These are phyloP conservation scores for Ciconia nigra DNA, from an alignment of 2,797 vertebrate genomes.

Conservation along the genomic window DNA sequence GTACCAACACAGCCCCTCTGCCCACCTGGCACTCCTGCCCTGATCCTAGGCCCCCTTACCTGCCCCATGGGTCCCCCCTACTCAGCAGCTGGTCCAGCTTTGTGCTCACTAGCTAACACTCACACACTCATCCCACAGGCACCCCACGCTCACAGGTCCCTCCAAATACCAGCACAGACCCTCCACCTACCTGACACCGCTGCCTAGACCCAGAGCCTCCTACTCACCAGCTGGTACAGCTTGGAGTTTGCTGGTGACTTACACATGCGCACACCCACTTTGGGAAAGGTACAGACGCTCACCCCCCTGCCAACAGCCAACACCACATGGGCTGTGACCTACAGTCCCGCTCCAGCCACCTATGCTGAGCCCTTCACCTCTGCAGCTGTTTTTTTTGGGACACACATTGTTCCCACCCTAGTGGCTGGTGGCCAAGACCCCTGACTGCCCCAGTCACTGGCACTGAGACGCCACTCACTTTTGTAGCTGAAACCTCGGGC, in stretches of 20 bases:
- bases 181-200: neutral
- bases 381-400: neutral
- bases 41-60: no score
- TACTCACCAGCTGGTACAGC: neutral
- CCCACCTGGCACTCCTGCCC: rapidly evolving
- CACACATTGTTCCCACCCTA: neutral
- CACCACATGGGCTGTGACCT: neutral
- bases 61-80: rapidly evolving
- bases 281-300: neutral
- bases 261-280: rapidly evolving
- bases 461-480: neutral
- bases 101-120: neutral
- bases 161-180: neutral
- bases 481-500: neutral
- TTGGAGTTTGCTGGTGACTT: neutral
- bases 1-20: neutral
- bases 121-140: rapidly evolving
- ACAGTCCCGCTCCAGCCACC: neutral
- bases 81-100: neutral
- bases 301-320: neutral
- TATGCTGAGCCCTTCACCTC: neutral
- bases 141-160: neutral
- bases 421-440: neutral
- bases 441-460: neutral
- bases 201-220: neutral